Evolutionary conservation across 2,888 invertebrate species (phyloP), one percentile per base, ranked within the genome.

Genomic region (Rotaria macrura): DNA sequence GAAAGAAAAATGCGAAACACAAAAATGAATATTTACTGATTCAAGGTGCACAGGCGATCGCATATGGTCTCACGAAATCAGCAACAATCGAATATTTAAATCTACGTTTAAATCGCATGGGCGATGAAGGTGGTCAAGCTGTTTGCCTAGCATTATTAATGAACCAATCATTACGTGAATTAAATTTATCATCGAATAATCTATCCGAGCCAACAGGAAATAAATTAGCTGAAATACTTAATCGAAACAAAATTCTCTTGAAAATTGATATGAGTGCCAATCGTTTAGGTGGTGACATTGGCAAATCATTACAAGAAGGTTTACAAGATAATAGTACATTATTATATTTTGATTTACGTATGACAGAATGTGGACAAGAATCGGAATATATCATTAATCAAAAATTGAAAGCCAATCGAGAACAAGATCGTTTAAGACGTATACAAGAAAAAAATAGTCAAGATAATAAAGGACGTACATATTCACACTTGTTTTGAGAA

Each of bases 61-160:
- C 90, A 34, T 90, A 91, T 88, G 90, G 90, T 9, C 88, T 91
- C 43, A 90, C 89, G 12, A 91, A 90, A 88, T 91, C 90, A 87
- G 89, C 88, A 7, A 89, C 89, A 23, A 88, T 91, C 40, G 88
- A 88, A 84, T 85, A 85, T 74, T 87, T 91, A 23, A 89, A 90
- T 87, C 87, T 91, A 38, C 87, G 90, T 85, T 88, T 91, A 72
- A 91, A 91, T 88, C 88, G 90, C 83, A 88, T 91, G 29, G 90
- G 90, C 25, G 91, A 91, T 87, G 91, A 91, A 87, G 91, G 91
- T n/a, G 91, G 91, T 14, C 90, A 90, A 87, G 90, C 90, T 10
- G 88, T 91, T 57, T 89, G 90, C 86, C 84, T 87, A 52, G 88
- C 90, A 23, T 87, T 91, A 84, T 87, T 90, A 84, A 90, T 89